A percentile compares a stretch with the other conserved stretches of the same genome.
phyloP scores from a whole-genome alignment of 2,113 vertebrate species.

The Callaeas wilsoni region DNA sequence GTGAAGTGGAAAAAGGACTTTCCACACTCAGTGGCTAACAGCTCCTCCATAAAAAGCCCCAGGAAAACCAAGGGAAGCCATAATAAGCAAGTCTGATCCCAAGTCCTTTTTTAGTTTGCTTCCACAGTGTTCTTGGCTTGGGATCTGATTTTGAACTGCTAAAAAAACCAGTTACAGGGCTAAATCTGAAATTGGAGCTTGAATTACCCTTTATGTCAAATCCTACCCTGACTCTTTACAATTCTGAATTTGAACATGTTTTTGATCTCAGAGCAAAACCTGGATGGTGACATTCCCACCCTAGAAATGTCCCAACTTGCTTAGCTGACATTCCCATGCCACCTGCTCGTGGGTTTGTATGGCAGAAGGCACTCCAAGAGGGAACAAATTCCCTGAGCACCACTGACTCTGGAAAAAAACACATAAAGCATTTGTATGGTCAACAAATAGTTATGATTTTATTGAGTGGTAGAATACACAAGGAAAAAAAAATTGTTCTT shows the following conservation, averaged over 20 bases:
- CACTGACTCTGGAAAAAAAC: not conserved
- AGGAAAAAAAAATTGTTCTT: not conserved
- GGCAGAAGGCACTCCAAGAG: not conserved
- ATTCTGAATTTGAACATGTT: not conserved
- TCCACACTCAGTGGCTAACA: not conserved
- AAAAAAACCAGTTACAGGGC: not conserved
- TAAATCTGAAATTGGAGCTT: not conserved
- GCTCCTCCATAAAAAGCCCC: not conserved
- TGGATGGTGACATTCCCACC: not conserved
- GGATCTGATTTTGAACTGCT: not conserved
- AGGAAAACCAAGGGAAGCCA: not conserved
- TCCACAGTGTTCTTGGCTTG: not conserved
- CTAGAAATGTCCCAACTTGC: not conserved
- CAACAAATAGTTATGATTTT: slow-evolving; percentile 48
- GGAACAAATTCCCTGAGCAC: not conserved
- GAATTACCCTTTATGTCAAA: not conserved
- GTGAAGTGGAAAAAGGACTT: not conserved
- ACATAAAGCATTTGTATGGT: not conserved
- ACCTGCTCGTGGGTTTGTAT: not conserved
- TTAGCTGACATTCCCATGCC: not conserved
- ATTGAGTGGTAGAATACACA: slow-evolving; percentile 34
- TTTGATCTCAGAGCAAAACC: not conserved
- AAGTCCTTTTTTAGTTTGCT: not conserved
- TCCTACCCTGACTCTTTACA: not conserved
- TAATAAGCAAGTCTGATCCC: not conserved